Conservation (phyloP, 2,888 invertebrate species). For the Bellardia pandia region DNA sequence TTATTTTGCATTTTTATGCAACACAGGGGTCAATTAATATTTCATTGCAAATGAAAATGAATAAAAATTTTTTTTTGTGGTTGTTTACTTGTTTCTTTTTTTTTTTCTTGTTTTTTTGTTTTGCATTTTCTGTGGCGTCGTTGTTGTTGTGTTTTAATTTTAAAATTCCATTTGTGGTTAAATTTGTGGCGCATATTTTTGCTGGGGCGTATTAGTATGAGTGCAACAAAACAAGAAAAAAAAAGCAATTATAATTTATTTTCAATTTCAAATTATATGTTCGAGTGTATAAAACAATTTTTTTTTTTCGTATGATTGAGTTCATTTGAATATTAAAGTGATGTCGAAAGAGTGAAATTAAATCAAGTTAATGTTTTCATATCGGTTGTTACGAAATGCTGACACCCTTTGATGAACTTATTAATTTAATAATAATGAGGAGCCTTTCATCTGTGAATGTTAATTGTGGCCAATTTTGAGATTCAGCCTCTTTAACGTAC, state of each 20-base stretch:
- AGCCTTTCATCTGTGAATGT: too few relatives aligned
- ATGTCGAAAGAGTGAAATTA: conserved; percentile 23
- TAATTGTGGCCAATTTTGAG: too few relatives aligned
- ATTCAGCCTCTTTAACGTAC: too few relatives aligned
- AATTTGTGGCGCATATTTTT: conserved; percentile 52
- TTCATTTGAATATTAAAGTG: conserved; percentile 50
- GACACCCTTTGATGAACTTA: neutral
- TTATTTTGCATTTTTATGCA: conserved; percentile 75
- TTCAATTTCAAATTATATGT: conserved; percentile 24
- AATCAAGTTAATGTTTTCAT: conserved; percentile 11
- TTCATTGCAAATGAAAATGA: conserved; percentile 69
- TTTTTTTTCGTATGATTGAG: conserved; percentile 32
- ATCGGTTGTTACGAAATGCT: neutral
- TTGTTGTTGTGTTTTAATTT: conserved; percentile 69
- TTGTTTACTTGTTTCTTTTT: conserved; percentile 17
- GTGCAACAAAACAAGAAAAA: neutral
- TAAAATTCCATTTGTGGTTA: conserved; percentile 74
- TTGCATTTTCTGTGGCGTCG: neutral
- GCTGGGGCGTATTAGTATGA: conserved; percentile 15
- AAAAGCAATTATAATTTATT: conserved; percentile 58
- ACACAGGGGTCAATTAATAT: conserved; percentile 74
- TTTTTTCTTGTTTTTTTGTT: neutral
- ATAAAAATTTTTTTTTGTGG: conserved; percentile 59
- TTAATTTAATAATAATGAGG: too few relatives aligned
- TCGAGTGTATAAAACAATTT: conserved; percentile 2